Conservation (phyloP, 2,888 invertebrate genomes). For the Criorhina ranunculi region DNA sequence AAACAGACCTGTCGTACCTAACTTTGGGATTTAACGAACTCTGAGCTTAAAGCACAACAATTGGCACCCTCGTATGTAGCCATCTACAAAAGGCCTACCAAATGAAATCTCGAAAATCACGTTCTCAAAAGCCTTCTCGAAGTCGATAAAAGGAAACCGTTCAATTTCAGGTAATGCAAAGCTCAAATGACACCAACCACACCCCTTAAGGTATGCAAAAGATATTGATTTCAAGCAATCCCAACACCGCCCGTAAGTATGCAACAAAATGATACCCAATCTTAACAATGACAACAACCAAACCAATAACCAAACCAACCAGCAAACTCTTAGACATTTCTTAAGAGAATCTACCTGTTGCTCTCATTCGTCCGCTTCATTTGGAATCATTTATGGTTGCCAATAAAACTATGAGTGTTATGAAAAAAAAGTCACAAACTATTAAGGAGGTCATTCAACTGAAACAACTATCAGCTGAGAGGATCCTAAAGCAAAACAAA, state of each 20-base stretch:
- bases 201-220: neutral
- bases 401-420: slow-evolving; percentile 58
- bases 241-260: slow-evolving; percentile 7
- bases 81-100: too few species aligned
- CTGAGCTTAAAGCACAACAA: too few species aligned
- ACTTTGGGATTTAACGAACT: too few species aligned
- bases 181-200: too few species aligned
- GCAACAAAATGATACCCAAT: neutral
- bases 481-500: slow-evolving; percentile 24
- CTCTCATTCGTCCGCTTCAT: slow-evolving; percentile 43
- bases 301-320: neutral
- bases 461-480: slow-evolving; percentile 23
- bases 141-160: too few species aligned
- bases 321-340: neutral
- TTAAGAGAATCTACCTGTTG: slow-evolving; percentile 25
- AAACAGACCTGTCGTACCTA: too few species aligned
- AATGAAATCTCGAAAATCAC: too few species aligned
- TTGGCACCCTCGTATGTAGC: too few species aligned
- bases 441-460: slow-evolving; percentile 78
- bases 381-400: slow-evolving; percentile 27
- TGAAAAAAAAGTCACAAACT: slow-evolving; percentile 69
- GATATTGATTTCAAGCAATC: neutral
- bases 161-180: too few species aligned
- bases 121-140: too few species aligned
- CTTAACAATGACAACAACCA: slow-evolving; percentile 25